Evolutionary conservation across 2,113 vertebrate genomes (phyloP).

Genomic region (Spermophilus dauricus): DNA sequence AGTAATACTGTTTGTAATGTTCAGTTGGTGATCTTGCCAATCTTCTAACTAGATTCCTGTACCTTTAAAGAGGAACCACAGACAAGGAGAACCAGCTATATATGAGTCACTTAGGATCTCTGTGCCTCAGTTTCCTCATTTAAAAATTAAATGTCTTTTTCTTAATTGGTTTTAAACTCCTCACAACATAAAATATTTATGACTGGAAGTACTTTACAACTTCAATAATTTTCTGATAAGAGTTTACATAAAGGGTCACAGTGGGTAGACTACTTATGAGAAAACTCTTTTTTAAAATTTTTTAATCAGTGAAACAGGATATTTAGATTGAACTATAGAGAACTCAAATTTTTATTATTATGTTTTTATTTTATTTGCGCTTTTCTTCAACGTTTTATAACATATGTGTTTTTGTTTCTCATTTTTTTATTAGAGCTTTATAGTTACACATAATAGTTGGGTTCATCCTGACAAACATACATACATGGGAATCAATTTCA

Average conservation of each 20-base stretch:
- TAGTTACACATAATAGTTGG: no score
- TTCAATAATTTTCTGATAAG: conserved; percentile 13
- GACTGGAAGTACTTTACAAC: background rate
- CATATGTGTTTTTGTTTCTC: no score
- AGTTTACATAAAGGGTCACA: conserved; percentile 40
- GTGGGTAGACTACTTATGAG: background rate
- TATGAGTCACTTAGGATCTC: background rate
- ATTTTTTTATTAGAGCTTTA: no score
- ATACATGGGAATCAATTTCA: no score
- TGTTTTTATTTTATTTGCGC: no score
- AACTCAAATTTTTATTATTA: background rate
- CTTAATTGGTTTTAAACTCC: conserved; percentile 39
- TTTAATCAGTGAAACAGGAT: background rate
- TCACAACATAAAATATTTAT: conserved; percentile 31
- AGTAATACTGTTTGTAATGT: background rate
- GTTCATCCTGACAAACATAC: no score
- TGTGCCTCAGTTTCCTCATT: background rate
- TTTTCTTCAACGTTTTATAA: no score
- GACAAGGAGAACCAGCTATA: background rate
- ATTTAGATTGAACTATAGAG: background rate
- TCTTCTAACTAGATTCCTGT: background rate
- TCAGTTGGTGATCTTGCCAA: background rate
- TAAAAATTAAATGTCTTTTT: conserved; percentile 47
- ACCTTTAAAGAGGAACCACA: background rate
- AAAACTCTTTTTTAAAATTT: background rate